Conservation (phyloP, 2,113 vertebrate species). For the Microtus pennsylvanicus region DNA sequence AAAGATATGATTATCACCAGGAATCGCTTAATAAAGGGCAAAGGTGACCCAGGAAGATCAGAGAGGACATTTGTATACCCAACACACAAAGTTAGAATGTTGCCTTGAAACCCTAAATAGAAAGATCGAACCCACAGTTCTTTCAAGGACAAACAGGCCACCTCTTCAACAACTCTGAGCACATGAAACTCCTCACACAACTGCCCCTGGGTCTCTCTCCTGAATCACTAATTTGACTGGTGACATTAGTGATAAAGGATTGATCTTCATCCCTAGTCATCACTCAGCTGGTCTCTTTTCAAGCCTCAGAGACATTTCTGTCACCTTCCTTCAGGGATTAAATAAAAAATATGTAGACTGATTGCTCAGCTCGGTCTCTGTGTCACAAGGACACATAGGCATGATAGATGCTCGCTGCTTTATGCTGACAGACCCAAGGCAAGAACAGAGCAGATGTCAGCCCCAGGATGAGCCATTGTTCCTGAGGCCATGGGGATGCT, state of each 20-base stretch:
- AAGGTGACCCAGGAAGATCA: neutral
- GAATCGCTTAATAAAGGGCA: neutral
- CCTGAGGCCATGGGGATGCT: neutral
- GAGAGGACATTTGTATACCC: neutral
- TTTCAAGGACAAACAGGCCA: neutral
- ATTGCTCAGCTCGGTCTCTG: neutral
- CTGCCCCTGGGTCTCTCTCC: neutral
- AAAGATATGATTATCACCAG: neutral
- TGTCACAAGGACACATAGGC: neutral
- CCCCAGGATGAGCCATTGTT: neutral
- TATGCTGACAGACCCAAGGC: neutral
- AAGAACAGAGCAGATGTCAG: neutral
- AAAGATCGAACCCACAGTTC: neutral
- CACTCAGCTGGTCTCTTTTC: neutral
- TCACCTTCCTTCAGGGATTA: neutral
- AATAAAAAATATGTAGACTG: neutral
- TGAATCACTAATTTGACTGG: neutral
- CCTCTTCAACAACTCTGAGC: neutral
- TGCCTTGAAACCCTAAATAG: no score
- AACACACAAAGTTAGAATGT: no score
- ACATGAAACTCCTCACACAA: neutral
- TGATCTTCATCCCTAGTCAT: neutral
- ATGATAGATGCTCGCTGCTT: neutral
- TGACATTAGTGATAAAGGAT: neutral
- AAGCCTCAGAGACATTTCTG: neutral